A percentile compares a stretch with the other conserved stretches of the same genome.
Conservation (phyloP, 2,888 invertebrate genomes). For the Agonopterix heracliana region DNA sequence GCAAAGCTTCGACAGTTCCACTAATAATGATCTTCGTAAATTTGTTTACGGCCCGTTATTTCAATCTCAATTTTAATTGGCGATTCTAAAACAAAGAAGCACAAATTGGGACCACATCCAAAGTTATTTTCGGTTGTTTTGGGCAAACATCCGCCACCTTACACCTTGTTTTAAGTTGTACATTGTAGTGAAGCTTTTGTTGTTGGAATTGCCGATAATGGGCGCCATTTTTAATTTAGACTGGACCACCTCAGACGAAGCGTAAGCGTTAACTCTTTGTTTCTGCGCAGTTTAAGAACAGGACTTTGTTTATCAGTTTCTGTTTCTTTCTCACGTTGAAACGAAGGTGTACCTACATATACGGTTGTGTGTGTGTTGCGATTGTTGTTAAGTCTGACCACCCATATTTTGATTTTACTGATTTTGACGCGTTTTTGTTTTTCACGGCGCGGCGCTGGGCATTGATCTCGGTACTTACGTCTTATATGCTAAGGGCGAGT, state of each 20-base stretch:
- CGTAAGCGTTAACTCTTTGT: too few relatives aligned
- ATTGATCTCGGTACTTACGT: too few relatives aligned
- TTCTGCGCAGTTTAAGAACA: too few relatives aligned
- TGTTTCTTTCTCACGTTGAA: background rate
- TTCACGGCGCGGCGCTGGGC: too few relatives aligned
- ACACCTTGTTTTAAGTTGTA: constrained; percentile 43
- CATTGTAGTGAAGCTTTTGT: constrained; percentile 38
- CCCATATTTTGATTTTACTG: too few relatives aligned
- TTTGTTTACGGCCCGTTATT: background rate
- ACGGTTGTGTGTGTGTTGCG: too few relatives aligned
- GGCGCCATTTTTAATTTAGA: constrained; percentile 8
- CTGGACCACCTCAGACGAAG: constrained; percentile 4
- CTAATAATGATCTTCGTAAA: too few relatives aligned
- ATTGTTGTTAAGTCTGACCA: too few relatives aligned
- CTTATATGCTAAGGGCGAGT: too few relatives aligned
- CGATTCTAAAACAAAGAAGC: constrained; percentile 27
- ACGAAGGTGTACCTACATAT: background rate
- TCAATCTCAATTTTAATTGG: background rate
- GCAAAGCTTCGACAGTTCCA: too few relatives aligned
- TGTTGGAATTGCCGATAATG: constrained; percentile 8
- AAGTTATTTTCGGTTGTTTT: constrained; percentile 53
- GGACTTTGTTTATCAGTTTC: too few relatives aligned
- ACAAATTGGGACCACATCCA: constrained; percentile 38
- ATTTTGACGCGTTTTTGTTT: too few relatives aligned
- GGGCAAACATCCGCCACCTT: constrained; percentile 53